These are phyloP conservation scores for Panagrolaimus sp. DNA, from an alignment of 1,140 invertebrate species.

Conservation along the genomic window DNA sequence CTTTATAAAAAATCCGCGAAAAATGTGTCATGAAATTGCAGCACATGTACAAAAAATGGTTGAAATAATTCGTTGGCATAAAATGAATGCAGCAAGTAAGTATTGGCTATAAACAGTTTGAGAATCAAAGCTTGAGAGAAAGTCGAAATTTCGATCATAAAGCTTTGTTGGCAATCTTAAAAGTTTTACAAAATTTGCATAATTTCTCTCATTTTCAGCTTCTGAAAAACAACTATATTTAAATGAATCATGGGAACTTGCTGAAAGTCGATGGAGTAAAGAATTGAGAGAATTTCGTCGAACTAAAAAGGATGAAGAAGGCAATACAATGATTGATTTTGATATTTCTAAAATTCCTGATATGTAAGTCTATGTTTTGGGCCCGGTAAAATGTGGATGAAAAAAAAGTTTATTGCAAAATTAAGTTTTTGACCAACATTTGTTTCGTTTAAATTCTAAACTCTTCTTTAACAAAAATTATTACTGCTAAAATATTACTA, in stretches of 20 bases:
- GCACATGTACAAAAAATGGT: conserved; percentile 54
- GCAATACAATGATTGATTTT: conserved; percentile 62
- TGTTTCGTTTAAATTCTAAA: no score
- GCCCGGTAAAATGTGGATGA: no score
- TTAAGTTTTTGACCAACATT: no score
- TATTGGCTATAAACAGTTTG: conserved; percentile 12
- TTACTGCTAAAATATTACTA: no score
- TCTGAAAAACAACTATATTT: conserved; percentile 72
- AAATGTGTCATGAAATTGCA: conserved; percentile 71
- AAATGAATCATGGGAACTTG: conserved; percentile 96
- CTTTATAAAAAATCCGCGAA: conserved; percentile 90
- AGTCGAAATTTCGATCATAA: no score
- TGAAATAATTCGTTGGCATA: conserved; percentile 54
- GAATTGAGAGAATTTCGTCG: conserved; percentile 95
- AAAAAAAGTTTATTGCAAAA: no score
- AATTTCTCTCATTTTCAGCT: conserved; percentile 9
- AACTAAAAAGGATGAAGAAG: conserved; percentile 68
- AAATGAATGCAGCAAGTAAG: conserved; percentile 42
- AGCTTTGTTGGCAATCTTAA: no score
- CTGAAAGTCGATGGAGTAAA: conserved; percentile 94
- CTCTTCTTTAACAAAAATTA: no score
- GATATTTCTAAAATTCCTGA: conserved; percentile 99
- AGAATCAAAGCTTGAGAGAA: no score
- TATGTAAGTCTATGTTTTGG: no score
- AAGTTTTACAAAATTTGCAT: no score